These are phyloP conservation scores for Podarcis lilfordi DNA, from an alignment of 2,797 vertebrate genomes.

Conservation along the genomic window DNA sequence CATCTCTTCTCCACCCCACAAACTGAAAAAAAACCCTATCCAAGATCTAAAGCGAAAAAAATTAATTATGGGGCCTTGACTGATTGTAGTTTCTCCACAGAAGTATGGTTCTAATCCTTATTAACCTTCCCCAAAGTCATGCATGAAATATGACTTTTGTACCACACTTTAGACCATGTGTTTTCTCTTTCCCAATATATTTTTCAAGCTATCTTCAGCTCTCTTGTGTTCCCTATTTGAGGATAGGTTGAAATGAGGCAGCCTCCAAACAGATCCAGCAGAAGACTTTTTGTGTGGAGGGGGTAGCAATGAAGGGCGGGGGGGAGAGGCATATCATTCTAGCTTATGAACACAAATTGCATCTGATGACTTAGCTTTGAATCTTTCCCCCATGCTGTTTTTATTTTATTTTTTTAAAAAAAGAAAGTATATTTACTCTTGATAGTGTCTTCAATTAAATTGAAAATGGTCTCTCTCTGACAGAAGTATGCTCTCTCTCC, in stretches of 20 bases:
- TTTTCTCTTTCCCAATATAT: constrained; percentile 90
- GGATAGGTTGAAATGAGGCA: constrained; percentile 82
- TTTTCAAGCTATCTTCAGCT: constrained; percentile 83
- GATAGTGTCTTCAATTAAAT: constrained; percentile 85
- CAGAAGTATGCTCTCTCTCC: constrained; percentile 73
- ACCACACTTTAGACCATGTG: constrained; percentile 85
- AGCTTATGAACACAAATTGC: constrained; percentile 76
- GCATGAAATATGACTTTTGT: constrained; percentile 89
- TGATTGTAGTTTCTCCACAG: constrained; percentile 81
- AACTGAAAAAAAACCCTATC: constrained; percentile 30
- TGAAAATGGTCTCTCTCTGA: constrained; percentile 74
- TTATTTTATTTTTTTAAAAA: constrained; percentile 66
- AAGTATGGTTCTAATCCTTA: constrained; percentile 91
- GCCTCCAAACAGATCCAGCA: constrained; percentile 74
- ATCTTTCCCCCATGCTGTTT: constrained; percentile 77
- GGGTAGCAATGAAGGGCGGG: no score
- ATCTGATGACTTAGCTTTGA: constrained; percentile 80
- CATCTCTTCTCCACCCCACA: neutral
- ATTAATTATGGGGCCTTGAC: constrained; percentile 81
- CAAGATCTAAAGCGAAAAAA: constrained; percentile 79
- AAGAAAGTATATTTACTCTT: constrained; percentile 76
- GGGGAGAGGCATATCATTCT: constrained; percentile 70
- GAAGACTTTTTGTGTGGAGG: constrained; percentile 27
- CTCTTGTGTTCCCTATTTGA: constrained; percentile 87
- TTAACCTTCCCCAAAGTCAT: constrained; percentile 90